Evolutionary conservation across 2,113 vertebrate species (phyloP).

Genomic region (Pogona vitticeps): DNA sequence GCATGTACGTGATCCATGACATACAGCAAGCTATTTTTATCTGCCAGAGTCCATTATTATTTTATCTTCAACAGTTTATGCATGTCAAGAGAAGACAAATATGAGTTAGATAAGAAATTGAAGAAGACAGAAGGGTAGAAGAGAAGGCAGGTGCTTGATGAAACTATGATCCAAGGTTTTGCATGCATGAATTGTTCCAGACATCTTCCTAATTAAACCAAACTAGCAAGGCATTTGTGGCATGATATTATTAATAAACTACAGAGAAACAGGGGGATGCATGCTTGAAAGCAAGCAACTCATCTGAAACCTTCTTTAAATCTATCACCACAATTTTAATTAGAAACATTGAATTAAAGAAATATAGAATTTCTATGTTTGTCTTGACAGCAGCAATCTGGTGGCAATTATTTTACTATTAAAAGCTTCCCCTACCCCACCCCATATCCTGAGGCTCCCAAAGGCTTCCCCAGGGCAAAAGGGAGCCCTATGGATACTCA

Average conservation of each 20-base stretch:
- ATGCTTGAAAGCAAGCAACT: neutral
- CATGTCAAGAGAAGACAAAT: neutral
- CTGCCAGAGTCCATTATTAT: constrained; percentile 14
- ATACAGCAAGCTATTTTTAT: constrained; percentile 42
- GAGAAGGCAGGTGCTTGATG: neutral
- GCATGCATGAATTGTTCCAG: neutral
- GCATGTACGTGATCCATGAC: constrained; percentile 26
- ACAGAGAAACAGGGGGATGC: neutral
- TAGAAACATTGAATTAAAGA: no score
- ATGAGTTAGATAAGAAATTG: neutral
- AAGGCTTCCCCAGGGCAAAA: no score
- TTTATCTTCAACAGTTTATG: neutral
- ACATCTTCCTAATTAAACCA: neutral
- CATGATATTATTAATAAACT: neutral
- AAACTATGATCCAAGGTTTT: neutral
- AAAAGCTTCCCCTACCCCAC: no score
- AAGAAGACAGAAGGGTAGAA: neutral
- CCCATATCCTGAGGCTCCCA: no score
- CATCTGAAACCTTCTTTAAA: neutral
- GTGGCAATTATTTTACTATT: no score
- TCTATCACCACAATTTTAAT: neutral
- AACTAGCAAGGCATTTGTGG: neutral
- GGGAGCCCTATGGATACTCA: no score
- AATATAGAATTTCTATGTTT: no score
- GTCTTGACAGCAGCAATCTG: no score